Conservation (phyloP, 2,888 invertebrate genomes). For the Polymixis flavicincta region DNA sequence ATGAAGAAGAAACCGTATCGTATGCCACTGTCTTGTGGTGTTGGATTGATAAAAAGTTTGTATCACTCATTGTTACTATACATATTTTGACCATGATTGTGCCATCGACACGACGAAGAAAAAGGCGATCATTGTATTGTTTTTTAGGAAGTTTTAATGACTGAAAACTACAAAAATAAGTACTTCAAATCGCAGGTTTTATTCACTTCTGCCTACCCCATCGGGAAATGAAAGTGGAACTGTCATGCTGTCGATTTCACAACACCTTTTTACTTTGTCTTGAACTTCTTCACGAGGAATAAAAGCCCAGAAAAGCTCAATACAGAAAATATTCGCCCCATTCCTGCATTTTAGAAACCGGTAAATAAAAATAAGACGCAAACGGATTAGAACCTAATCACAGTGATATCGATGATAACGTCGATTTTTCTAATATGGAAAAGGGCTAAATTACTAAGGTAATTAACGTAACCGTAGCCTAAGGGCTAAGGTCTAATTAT, state of each 20-base stretch:
- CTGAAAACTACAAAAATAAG: too few relatives aligned
- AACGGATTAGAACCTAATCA: neutral
- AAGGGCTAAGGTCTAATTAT: too few relatives aligned
- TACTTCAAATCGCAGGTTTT: too few relatives aligned
- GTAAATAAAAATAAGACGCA: neutral
- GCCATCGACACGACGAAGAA: too few relatives aligned
- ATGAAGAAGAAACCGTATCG: slow-evolving; percentile 55
- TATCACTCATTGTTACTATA: neutral
- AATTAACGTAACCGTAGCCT: too few relatives aligned
- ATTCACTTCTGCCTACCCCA: too few relatives aligned
- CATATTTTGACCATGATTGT: too few relatives aligned
- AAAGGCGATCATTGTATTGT: too few relatives aligned
- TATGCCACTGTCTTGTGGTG: slow-evolving; percentile 60
- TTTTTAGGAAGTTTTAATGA: neutral
- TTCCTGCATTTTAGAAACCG: too few relatives aligned
- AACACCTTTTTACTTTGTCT: neutral
- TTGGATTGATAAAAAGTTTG: slow-evolving; percentile 19
- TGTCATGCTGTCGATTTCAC: neutral
- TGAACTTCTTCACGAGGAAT: neutral
- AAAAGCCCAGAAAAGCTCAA: neutral
- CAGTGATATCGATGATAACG: neutral
- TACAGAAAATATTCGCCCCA: neutral
- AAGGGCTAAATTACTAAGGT: too few relatives aligned
- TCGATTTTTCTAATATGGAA: neutral
- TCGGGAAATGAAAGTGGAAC: too few relatives aligned